Conservation (phyloP, 2,888 invertebrate species). For the Orthosia gothica region DNA sequence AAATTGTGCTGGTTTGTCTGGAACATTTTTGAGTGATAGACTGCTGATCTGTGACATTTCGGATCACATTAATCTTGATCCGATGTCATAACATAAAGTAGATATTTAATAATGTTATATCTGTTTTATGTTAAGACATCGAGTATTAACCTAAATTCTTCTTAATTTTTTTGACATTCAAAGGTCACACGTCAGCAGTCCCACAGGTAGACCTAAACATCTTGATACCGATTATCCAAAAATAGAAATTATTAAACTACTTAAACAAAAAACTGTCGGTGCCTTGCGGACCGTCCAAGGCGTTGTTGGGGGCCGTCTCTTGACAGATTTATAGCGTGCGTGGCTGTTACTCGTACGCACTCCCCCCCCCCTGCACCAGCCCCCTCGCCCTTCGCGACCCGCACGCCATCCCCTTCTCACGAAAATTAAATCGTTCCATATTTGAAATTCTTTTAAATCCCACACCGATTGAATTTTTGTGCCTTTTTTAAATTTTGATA, state of each 20-base stretch:
- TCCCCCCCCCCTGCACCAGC: conserved; percentile 63
- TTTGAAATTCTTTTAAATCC: conserved; percentile 80
- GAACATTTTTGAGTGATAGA: not conserved
- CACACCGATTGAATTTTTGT: conserved; percentile 73
- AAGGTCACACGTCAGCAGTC: conserved; percentile 45
- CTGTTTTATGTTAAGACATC: too few species aligned
- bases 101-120: too few species aligned
- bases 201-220: conserved; percentile 58
- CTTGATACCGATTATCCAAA: conserved; percentile 62
- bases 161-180: not conserved
- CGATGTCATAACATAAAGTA: not conserved
- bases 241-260: conserved; percentile 68
- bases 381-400: conserved; percentile 60
- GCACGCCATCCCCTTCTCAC: conserved; percentile 74
- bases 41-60: not conserved
- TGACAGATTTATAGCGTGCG: conserved; percentile 89
- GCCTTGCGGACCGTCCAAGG: conserved; percentile 81
- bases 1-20: not conserved
- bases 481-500: conserved; percentile 69
- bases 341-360: conserved; percentile 83
- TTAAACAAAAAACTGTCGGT: conserved; percentile 70
- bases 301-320: conserved; percentile 82
- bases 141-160: not conserved
- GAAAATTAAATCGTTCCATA: conserved; percentile 85
- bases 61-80: not conserved